Evolutionary conservation across 2,113 vertebrate species (phyloP).

Genomic region (Scopus umbretta): DNA sequence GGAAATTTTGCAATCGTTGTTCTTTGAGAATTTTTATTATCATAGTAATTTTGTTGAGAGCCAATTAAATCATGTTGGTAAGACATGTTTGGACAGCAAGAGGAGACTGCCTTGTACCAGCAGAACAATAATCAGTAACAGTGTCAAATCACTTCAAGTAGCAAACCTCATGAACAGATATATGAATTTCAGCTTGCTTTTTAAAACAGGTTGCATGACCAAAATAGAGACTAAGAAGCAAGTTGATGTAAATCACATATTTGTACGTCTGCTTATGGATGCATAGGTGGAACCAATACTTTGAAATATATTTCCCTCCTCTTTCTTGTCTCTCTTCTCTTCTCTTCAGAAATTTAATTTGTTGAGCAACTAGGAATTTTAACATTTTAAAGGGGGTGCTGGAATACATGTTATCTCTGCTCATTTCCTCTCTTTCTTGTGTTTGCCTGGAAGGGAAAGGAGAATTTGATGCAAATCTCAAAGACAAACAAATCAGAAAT

Average conservation of each 20-base stretch:
- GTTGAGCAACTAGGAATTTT: background rate
- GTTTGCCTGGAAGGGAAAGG: background rate
- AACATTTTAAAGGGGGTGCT: background rate
- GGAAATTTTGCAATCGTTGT: background rate
- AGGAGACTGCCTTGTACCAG: background rate
- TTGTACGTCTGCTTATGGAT: background rate
- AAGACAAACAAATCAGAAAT: background rate
- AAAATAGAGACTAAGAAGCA: background rate
- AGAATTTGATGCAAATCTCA: background rate
- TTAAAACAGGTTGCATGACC: background rate
- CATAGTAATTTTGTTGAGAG: background rate
- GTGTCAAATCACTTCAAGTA: background rate
- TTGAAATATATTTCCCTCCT: background rate
- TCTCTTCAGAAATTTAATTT: background rate
- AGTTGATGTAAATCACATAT: background rate
- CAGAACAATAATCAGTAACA: background rate
- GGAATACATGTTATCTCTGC: background rate
- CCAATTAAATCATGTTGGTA: background rate
- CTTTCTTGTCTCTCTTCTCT: background rate
- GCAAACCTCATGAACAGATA: background rate
- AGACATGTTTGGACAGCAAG: background rate
- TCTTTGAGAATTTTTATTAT: conserved; percentile 44
- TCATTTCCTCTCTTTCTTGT: background rate
- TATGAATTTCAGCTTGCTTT: background rate
- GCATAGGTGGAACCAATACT: background rate